These are phyloP conservation scores for Phyllostomus discolor DNA, from an alignment of 2,113 vertebrate genomes.

Conservation along the genomic window DNA sequence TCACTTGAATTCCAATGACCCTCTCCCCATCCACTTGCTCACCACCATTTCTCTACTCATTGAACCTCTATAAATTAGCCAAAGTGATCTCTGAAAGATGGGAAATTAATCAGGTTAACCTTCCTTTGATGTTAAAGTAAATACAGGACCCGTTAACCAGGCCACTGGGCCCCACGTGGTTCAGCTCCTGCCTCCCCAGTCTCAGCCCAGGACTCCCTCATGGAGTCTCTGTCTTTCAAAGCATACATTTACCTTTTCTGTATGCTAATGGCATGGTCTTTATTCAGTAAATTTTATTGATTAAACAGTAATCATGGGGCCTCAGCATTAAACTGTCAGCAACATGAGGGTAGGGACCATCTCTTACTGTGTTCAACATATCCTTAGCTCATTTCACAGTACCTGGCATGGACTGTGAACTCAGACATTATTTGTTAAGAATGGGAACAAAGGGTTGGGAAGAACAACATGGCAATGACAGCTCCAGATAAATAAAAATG, in stretches of 20 bases:
- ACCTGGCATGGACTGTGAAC: not conserved
- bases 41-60: not conserved
- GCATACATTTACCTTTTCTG: not conserved
- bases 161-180: fast-evolving
- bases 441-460: not conserved
- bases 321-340: not conserved
- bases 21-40: not conserved
- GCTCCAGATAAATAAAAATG: not conserved
- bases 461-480: not conserved
- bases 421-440: not conserved
- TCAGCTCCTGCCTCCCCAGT: not conserved
- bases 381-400: not conserved
- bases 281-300: not conserved
- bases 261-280: not conserved
- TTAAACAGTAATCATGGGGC: not conserved
- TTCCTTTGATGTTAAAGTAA: not conserved
- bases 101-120: not conserved
- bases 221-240: not conserved
- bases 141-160: not conserved
- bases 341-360: not conserved
- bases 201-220: not conserved
- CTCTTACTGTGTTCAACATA: not conserved
- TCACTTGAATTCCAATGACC: not conserved
- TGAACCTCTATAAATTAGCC: not conserved
- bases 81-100: not conserved